Evolutionary conservation across 1,140 invertebrate species (phyloP), one percentile per base, ranked within the genome.

Genomic region (Drosophila biarmipes): DNA sequence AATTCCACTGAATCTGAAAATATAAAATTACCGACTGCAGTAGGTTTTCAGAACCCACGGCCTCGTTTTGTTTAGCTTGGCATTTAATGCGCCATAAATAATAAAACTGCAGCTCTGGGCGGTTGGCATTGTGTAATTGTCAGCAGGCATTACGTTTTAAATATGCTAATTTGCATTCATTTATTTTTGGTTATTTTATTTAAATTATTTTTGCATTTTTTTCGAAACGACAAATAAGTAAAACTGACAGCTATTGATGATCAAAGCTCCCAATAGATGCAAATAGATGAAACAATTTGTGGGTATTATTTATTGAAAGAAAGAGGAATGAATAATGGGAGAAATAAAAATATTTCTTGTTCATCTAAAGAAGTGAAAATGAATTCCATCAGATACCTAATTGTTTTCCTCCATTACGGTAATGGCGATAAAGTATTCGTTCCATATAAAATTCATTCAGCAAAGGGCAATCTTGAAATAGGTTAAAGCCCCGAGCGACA

Each of bases 141-240:
- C 76, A 79, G 59, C 79, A 46, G 56, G 80, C 61, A 87, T 87
- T 80, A 90, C 84, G 72, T 80, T 80, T 84, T 67, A 87, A 87
- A 87, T 87, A 89, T 87, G 84, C 73, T 84, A 77, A 84, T 87
- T 80, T 84, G 35, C 73, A 84, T 84, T 77, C 55, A 84, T 90
- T 75, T 61, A 57, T 73, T 77, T 74, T 73, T 46, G 46, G 58
- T 45, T 61, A 46, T 80, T 69, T 76, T 45, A 54, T 58, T 63
- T 67, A 51, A 75, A 54, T 45, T 66, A 46, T 55, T 68, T 63
- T 61, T 63, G 42, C 19, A 34, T 11, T 45, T 43, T 35, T 45
- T 14, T 15, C 8, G 5, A 29, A 14, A 10, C 15, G 19, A 42
- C 11, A 62, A 54, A 46, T 73, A 34, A n/a, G 17, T 40, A 29